Evolutionary conservation across 2,113 vertebrate genomes (phyloP), one percentile per base, ranked within the genome.

Genomic region (Leptosomus discolor): DNA sequence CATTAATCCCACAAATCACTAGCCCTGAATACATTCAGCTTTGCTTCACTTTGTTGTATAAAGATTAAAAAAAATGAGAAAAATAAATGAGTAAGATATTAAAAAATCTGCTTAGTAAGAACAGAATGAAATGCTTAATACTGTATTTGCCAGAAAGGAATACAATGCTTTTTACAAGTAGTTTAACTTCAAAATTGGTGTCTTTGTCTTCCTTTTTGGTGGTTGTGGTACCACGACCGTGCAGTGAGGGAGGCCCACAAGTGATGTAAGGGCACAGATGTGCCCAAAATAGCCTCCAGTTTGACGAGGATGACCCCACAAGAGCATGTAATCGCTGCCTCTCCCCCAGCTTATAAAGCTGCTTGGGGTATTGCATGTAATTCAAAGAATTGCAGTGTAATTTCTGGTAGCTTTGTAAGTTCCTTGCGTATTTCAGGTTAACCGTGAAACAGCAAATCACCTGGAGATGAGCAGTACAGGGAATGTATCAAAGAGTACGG

Each of bases 101-200:
- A 48, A 21, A 24, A 78, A 93, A 93, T 58, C 4, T 32, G 20
- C 37, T 76, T 43, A 21, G 9, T 53, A 85, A 74, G 50, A 95
- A 77, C 10, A 81, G 37, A 84, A 63, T 24, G 63, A 84, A 86
- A 48, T 29, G 12, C 51, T 95, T 94, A 96, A 89, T 95, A 91
- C 83, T 91, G 83, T 81, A 84, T 95, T 95, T 77, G n/a, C 12
- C 71, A 92, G 15, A 94, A 91, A 95, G 86, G 89, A 95, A 92
- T 11, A 50, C 45, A 54, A 54, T 5, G 2, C 0, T 64, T 83
- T 76, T 74, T 51, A 43, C 32, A 77, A 65, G 11, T 39, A 84
- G 24, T 85, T 94, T 41, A n/a, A 53, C 46, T 78, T 89, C 36
- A 51, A 67, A 58, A 84, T 46, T 46, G 11, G 15, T 86, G 34